Conservation (phyloP, 2,113 vertebrate species). For the pig (Sus scrofa) region T2T-Sscrofa CM000830.6:30861501-30862000, state of each 20-base stretch:
- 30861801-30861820: not conserved
- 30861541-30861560: not conserved
- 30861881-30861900: conserved; percentile 67
- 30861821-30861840: not conserved
- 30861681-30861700: too few species aligned
- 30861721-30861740: not conserved
- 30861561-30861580: not conserved
- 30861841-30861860: not conserved
- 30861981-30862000: conserved; percentile 60
- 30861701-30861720: too few species aligned
- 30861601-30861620: too few species aligned
- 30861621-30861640: too few species aligned
- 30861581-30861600: too few species aligned
- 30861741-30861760: not conserved
- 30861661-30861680: too few species aligned
- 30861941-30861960: conserved; percentile 61
- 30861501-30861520: not conserved
- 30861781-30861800: not conserved
- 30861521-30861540: not conserved
- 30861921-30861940: conserved; percentile 66
- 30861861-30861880: conserved; percentile 63
- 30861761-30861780: not conserved
- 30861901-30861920: conserved; percentile 41
- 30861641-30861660: too few species aligned
- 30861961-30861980: conserved; percentile 69